Conservation (phyloP, 2,888 invertebrate species). For the Trachelus tabidus region DNA sequence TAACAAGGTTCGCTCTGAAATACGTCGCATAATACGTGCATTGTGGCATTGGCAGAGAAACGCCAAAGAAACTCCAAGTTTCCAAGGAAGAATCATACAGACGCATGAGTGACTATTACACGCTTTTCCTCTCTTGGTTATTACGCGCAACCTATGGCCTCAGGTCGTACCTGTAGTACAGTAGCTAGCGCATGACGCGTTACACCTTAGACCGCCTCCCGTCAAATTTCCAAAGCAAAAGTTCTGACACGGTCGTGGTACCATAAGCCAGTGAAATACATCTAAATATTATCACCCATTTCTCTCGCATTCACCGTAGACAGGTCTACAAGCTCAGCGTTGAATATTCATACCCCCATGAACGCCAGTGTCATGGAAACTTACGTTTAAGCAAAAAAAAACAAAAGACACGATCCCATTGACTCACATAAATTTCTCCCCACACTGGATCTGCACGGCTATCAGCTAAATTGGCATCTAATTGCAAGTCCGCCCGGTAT, state of each 20-base stretch:
- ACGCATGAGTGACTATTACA: not conserved
- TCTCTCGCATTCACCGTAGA: not conserved
- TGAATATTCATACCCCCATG: not conserved
- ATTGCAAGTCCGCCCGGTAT: constrained; percentile 5
- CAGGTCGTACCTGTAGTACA: not conserved
- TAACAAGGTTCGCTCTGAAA: not conserved
- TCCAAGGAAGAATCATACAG: not conserved
- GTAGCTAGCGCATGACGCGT: not conserved
- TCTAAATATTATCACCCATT: not conserved
- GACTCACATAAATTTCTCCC: not conserved
- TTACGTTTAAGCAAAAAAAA: not conserved
- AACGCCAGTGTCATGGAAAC: not conserved
- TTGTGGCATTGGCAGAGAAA: not conserved
- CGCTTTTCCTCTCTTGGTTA: not conserved
- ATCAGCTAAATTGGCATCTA: not conserved
- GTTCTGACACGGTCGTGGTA: not conserved
- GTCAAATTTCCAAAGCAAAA: not conserved
- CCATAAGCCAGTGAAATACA: not conserved
- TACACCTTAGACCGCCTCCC: not conserved
- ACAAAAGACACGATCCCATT: not conserved
- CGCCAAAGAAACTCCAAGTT: not conserved
- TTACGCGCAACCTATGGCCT: not conserved
- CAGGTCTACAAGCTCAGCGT: not conserved
- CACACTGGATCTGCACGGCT: not conserved
- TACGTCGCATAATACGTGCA: not conserved